Base-by-base conservation (phyloP, 2,113 vertebrate species). In the Myodes glareolus region DNA sequence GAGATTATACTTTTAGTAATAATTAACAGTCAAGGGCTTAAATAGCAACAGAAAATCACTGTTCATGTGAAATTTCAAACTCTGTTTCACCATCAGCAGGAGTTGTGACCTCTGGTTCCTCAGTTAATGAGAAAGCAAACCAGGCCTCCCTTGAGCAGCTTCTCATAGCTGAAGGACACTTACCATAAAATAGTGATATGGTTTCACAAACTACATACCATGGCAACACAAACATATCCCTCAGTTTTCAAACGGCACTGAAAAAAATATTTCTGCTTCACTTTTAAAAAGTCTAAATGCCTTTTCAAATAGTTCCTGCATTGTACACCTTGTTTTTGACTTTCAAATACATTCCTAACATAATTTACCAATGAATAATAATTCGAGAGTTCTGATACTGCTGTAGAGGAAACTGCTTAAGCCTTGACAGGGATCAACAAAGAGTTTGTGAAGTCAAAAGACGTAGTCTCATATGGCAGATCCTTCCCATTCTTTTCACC, bases 341-440 rank as follows among this genome's bases (percentile, higher is more conserved):
- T 94, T 97, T 88, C 91, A 94, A 97, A 97, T 84, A 63, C 27
- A 98, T 98, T 97, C 94, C 95, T 96, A 90, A 96, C 82, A 77
- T 93, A 90, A 91, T 65, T 96, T 92, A 78, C 82, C 2, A 86
- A 50, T 96, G 93, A 97, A 65, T 77, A 97, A 70, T 81, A 90
- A 90, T 96, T 93, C 85, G 92, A 88, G 88, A 96, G 89, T 89
- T 92, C 5, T 97, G 65, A 76, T 68, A 89, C 7, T 90, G 75
- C 93, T 90, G 75, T 58, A 50, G 52, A 96, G 94, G 81, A 96
- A 90, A 86, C 88, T 89, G 94, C 73, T 82, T 82, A 95, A 96
- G 14, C 13, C 14, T 75, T 93, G n/a, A 88, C 52, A 97, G 23
- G 73, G 90, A 97, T 77, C n/a, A 97, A 89, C 25, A 70, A 17